These are phyloP conservation scores for Andrena bicolor DNA, from an alignment of 2,888 invertebrate genomes.

Conservation along the genomic window DNA sequence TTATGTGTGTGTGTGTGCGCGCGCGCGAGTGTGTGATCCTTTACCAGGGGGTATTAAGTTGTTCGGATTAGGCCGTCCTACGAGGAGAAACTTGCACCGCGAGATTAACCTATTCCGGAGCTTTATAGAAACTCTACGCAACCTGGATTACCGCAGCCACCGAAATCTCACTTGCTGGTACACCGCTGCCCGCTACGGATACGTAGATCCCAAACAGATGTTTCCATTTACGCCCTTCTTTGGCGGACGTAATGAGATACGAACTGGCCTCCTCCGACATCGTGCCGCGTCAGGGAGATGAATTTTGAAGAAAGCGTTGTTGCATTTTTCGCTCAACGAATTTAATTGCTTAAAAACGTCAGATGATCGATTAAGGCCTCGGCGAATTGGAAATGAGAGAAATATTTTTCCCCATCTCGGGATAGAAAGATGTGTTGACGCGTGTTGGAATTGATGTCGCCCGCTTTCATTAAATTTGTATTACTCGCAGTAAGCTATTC, in stretches of 20 bases:
- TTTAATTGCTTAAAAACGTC: slow-evolving; percentile 5
- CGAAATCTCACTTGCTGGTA: slow-evolving; percentile 74
- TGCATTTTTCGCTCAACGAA: not conserved
- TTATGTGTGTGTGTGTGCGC: slow-evolving; percentile 5
- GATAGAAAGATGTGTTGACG: slow-evolving; percentile 25
- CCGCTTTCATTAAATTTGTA: slow-evolving; percentile 46
- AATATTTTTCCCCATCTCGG: not conserved
- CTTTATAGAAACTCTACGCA: slow-evolving; percentile 76
- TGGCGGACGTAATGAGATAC: slow-evolving; percentile 23
- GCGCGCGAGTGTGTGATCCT: slow-evolving; percentile 21
- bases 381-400: not conserved
- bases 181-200: slow-evolving; percentile 69
- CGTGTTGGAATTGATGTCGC: slow-evolving; percentile 36
- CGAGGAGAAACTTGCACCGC: slow-evolving; percentile 74
- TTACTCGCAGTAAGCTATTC: not conserved
- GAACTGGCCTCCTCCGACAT: not conserved
- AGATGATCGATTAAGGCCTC: slow-evolving; percentile 36
- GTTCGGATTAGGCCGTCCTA: slow-evolving; percentile 75
- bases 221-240: slow-evolving; percentile 76
- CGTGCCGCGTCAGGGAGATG: not conserved
- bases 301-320: not conserved
- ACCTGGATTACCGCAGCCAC: slow-evolving; percentile 77
- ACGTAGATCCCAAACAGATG: slow-evolving; percentile 80
- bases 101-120: slow-evolving; percentile 81
- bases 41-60: slow-evolving; percentile 75